Base-by-base conservation (phyloP, 2,797 vertebrate genomes). In the Brachyrhaphis roseni region DNA sequence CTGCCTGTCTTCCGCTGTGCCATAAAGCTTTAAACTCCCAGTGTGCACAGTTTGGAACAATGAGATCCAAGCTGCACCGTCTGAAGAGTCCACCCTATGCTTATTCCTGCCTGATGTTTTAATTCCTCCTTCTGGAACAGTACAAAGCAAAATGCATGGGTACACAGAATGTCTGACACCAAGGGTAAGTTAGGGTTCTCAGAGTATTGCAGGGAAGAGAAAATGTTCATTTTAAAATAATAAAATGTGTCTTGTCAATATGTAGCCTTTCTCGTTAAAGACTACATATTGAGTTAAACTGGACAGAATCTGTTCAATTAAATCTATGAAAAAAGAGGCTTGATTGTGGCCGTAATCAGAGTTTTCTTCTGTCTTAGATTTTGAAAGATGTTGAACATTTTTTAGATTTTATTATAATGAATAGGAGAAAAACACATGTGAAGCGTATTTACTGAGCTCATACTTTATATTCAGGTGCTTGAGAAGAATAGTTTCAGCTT, bases 1-100 rank as follows among this genome's bases (percentile, higher is more conserved):
- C 68, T 79, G 64, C 80, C 84, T 86, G 80, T 87, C 86, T 91
- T 94, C 89, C 82, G 81, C 92, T 91, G 82, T 41, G 78, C 80
- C 86, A 85, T 89, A 89, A 90, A 90, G 87, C 84, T 81, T 2
- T 47, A 88, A 74, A 86, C 86, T 90, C 85, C 88, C 86, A 79
- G 77, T 84, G 83, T 88, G 81, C 78, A 79, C 83, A 64, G 39
- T 78, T 79, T 49, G 78, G 81, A 88, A 94, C 86, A 93, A 92
- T 91, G 64, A 53, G 31, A 31, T 31, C 75, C 49, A 74, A 15
- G 74, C 72, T 36, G 73, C 84, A 64, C 53, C 78, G 79, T 78
- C 81, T 90, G 90, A 90, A 55, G 66, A 82, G n/a, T 82, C 80
- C 72, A 80, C 80, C 79, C 28, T 73, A 64, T 18, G 28, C 77